Evolutionary conservation across 2,797 vertebrate genomes (phyloP).

Genomic region (Odontamblyopus rebecca): DNA sequence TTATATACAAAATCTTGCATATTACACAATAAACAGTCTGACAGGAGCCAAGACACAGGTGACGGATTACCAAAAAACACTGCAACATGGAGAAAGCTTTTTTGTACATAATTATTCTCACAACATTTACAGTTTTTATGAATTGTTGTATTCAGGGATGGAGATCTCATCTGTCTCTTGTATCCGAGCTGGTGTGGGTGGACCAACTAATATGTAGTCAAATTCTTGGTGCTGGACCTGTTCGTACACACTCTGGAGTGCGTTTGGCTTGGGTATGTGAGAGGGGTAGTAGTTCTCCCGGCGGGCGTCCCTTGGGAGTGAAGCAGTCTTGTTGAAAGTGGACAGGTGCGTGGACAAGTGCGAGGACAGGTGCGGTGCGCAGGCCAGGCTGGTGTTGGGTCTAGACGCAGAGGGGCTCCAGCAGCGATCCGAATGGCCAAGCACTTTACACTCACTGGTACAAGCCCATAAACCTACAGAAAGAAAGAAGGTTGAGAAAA

Average conservation of each 20-base stretch:
- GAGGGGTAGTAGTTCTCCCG: conserved; percentile 90
- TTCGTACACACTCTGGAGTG: conserved; percentile 91
- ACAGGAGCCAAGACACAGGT: conserved; percentile 69
- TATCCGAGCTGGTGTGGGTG: conserved; percentile 86
- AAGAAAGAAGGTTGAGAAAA: background rate
- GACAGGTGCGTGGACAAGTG: conserved; percentile 74
- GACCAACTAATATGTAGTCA: conserved; percentile 89
- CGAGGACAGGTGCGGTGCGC: conserved; percentile 80
- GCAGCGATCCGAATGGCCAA: conserved; percentile 96
- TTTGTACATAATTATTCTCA: conserved; percentile 48
- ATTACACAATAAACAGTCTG: conserved; percentile 79
- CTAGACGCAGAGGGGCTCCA: conserved; percentile 93
- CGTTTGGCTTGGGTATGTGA: conserved; percentile 86
- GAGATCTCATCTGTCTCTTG: conserved; percentile 89
- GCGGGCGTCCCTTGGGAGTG: conserved; percentile 87
- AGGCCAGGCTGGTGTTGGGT: conserved; percentile 78
- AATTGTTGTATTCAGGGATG: conserved; percentile 85
- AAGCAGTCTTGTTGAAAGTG: conserved; percentile 92
- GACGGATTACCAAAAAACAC: conserved; percentile 65
- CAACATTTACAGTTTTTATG: conserved; percentile 64
- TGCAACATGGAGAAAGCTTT: conserved; percentile 63
- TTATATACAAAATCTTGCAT: conserved; percentile 82
- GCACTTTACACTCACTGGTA: conserved; percentile 93
- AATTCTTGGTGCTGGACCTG: conserved; percentile 92
- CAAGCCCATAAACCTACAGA: conserved; percentile 92